Base-by-base conservation (phyloP, 2,797 vertebrate species). In the Enteromius radiatus region DNA sequence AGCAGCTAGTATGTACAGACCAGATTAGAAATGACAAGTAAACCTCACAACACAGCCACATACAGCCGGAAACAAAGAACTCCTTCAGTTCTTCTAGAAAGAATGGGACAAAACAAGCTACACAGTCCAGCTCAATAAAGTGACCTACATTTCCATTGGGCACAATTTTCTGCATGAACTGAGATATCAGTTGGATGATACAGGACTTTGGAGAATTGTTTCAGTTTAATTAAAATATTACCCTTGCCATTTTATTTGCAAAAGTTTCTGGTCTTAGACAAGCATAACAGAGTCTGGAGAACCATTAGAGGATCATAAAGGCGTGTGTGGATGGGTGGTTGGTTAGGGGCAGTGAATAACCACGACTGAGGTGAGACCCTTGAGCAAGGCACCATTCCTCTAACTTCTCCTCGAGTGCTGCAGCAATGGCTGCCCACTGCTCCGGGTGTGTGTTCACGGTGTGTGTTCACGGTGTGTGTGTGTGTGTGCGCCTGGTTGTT, bases 71-170 rank as follows among this genome's bases (percentile, higher is more conserved):
- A 87, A 91, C 89, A 92, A 90, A 89, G 21, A 47, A 87, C 86
- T 75, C 80, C 77, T 84, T 83, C 71, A 26, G 41, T 76, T 68
- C 67, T 79, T 45, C 71, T 28, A 82, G 76, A 73, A 84, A 49
- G 74, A 64, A 1, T 12, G 76, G 86, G 68, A 79, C 80, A 12
- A 76, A 86, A 86, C 85, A 86, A 84, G 87, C 87, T 87, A 65
- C 65, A 43, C 79, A 76, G 87, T 76, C 85, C 85, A 90, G 87
- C 84, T 80, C 90, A 89, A 89, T 73, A 88, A 88, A 86, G 74
- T 91, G 91, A 92, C 91, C 92, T 89, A 92, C 83, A 92, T 92
- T 89, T 87, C 82, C 87, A 7, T 19, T 3, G 75, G 81, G 76
- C 11, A 9, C 83, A 17, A 75, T 86, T 88, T 90, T 89, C 87